Evolutionary conservation across 2,797 vertebrate species (phyloP), one percentile per base, ranked within the genome.

Genomic region (Poecile montanus): DNA sequence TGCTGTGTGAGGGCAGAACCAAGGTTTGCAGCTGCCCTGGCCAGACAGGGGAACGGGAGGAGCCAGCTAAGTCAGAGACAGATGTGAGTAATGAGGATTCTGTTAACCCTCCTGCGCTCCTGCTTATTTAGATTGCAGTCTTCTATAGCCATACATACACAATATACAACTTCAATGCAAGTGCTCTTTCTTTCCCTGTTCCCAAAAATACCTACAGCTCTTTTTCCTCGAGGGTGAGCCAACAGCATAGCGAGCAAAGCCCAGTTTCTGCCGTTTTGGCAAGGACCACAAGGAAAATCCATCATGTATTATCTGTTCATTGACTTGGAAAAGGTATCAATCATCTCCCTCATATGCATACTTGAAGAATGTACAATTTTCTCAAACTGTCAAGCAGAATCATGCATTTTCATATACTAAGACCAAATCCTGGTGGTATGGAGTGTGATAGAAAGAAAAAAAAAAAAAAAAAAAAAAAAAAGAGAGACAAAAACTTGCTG

Each of bases 271-370:
- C 48, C 29, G 7, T 32, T 75, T 40, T 85, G 88, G 65, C 61
- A 60, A 75, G 82, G 63, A 65, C 56, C 42, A 8, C 56, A 50
- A 80, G 88, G 91, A 89, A 92, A 92, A 91, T 72, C 48, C 70
- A 30, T 80, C 94, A 42, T 51, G 51, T 80, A 4, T 92, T 93
- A 70, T 80, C 75, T 80, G 71, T 67, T 94, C 80, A 73, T 84
- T 88, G 91, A 70, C 91, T 88, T 95, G 79, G 89, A 71, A 93
- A 80, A 93, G 53, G 66, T 81, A 85, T 86, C 68, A 60, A 5
- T 75, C 68, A 88, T 76, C 79, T 89, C 60, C 70, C 75, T 85
- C 83, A 91, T 89, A 48, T 72, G 42, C 73, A 75, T 83, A 70
- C 34, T 66, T 66, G 61, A 94, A 70, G 82, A 91, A 89, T 63